Base-by-base conservation (phyloP, 2,113 vertebrate genomes). In the Porphyrio hochstetteri region DNA sequence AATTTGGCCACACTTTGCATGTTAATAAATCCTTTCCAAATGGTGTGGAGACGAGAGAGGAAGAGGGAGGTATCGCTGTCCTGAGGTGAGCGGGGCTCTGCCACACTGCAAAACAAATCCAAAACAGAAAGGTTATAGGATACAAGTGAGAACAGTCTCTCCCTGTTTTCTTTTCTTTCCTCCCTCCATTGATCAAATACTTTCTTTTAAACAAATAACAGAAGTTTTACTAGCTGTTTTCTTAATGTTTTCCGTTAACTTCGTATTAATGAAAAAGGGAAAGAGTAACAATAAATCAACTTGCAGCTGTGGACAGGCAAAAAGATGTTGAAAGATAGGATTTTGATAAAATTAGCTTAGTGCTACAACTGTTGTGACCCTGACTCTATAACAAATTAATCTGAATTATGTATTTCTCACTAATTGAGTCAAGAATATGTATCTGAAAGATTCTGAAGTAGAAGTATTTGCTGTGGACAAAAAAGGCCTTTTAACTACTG, bases 1-100 rank as follows among this genome's bases (percentile, higher is more conserved):
- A 99, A 99, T 97, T 99, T 99, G n/a, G 99, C 98, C 72, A 99
- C 99, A 23, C 98, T 98, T 12, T 99, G 98, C 99, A 99, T 99
- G 97, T 99, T 99, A 91, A 99, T 98, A 92, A 99, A 99, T 82
- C 99, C 99, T 98, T 99, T 99, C 99, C 99, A 99, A 84, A 99
- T 92, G 52, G 98, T 98, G 91, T 95, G 98, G 95, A 99, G 98
- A 40, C 98, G 99, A 68, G 99, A 98, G 56, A 99, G 98, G 69
- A 99, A 99, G 88, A 98, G 96, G 40, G 97, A 91, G 1, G 99
- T 99, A 53, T 99, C 99, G 24, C 97, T 98, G 92, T 98, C 98
- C 40, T 97, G 97, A 64, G 98, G 97, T 10, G 98, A 97, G 42
- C 97, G 97, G 20, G 98, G 96, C 69, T 98, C 96, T 24, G 97